Evolutionary conservation across 2,113 vertebrate genomes (phyloP), one percentile per base, ranked within the genome.

Genomic region (Xiphophorus maculatus): DNA sequence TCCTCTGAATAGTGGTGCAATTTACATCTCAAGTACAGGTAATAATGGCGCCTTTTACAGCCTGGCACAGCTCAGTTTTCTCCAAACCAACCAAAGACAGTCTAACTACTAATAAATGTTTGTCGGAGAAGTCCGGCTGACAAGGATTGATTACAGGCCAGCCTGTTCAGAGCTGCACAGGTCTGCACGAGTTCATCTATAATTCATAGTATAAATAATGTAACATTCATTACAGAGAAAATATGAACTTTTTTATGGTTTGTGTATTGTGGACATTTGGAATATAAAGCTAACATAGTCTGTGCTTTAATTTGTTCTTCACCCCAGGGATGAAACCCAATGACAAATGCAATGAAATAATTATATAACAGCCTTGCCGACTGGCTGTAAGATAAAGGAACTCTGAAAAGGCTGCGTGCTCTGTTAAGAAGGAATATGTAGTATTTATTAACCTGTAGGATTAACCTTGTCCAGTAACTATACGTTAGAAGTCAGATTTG

Each of bases 131-230:
- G 70, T 87, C 77, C 88, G 76, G 90, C 85, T 89, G 85, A 92
- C 88, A 82, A 78, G 83, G 82, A 93, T 92, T 91, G 93, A 94
- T 94, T 90, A 90, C 82, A 85, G 87, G 82, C 75, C 79, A 37
- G 81, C 76, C 80, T 63, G 74, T 89, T 86, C 86, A 84, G 80
- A 77, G 87, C 89, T 80, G 83, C 60, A 79, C 88, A 86, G 85
- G 90, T 92, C 89, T 85, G 86, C 83, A 82, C 19, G 75, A 84
- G 81, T 91, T 86, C 89, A 94, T 94, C 91, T 92, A 94, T 94
- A 91, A 94, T 95, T 93, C 91, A 93, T 91, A 71, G 76, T 73
- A 94, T 95, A 92, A 95, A 95, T 95, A 95, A 94, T 95, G 91
- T 87, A 93, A 85, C 88, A 89, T 94, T 94, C 92, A 93, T 95